These are phyloP conservation scores for Emmelina monodactyla DNA, from an alignment of 2,888 invertebrate species.

Conservation along the genomic window DNA sequence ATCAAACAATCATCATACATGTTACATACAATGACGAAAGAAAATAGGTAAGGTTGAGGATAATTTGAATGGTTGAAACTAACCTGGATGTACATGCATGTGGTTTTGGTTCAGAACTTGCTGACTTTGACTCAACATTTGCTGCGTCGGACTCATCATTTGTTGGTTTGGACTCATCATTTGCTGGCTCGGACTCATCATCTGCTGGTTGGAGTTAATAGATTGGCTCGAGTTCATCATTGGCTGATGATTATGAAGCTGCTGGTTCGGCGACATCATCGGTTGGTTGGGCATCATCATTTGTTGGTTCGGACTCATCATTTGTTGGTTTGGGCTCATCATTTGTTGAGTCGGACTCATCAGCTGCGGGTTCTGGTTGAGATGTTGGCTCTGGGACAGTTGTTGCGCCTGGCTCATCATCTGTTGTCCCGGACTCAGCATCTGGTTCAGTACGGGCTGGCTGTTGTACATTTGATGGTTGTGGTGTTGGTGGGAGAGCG, in stretches of 20 bases:
- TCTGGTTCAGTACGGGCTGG: background rate
- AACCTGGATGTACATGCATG: slow-evolving; percentile 1
- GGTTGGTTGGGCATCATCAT: slow-evolving; percentile 3
- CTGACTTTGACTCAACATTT: slow-evolving; percentile 7
- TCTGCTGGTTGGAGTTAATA: slow-evolving; percentile 2
- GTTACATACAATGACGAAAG: too few relatives aligned
- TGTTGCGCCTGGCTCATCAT: background rate
- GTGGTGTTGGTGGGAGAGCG: slow-evolving; percentile 26
- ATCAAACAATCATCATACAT: too few relatives aligned
- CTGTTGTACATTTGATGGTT: slow-evolving; percentile 12
- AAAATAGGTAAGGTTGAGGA: too few relatives aligned
- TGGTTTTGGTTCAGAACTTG: slow-evolving; percentile 12
- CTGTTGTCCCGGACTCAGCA: background rate
- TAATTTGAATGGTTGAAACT: background rate
- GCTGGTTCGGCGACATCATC: slow-evolving; percentile 6
- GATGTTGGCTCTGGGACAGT: background rate
- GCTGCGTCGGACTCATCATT: slow-evolving; percentile 4
- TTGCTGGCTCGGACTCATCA: background rate
- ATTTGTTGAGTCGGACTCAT: slow-evolving; percentile 3
- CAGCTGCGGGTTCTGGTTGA: background rate
- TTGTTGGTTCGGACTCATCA: slow-evolving; percentile 3
- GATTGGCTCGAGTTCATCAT: slow-evolving; percentile 7
- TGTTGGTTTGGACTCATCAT: background rate
- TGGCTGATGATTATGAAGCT: slow-evolving; percentile 9
- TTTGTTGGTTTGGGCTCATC: slow-evolving; percentile 4